Conservation (phyloP, 2,888 invertebrate species). For the Chrysina gloriosa region DNA sequence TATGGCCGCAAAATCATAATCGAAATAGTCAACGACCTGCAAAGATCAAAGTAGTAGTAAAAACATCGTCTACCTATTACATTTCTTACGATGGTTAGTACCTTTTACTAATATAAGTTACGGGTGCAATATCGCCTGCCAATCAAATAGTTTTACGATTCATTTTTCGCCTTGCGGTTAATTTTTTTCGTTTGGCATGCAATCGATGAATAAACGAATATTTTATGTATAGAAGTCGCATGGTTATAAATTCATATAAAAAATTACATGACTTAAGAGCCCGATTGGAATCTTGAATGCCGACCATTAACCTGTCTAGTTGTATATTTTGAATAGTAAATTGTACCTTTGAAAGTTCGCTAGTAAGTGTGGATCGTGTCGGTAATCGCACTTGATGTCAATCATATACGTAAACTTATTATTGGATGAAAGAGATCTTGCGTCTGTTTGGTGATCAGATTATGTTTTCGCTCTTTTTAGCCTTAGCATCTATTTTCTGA, state of each 20-base stretch:
- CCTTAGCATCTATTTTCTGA: too few species aligned
- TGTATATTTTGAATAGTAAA: neutral
- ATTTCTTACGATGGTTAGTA: too few species aligned
- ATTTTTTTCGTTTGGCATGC: neutral
- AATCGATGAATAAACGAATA: neutral
- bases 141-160: neutral
- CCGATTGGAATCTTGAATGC: neutral
- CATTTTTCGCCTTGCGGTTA: constrained; percentile 15
- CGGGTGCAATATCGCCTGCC: neutral
- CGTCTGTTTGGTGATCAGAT: too few species aligned
- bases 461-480: too few species aligned
- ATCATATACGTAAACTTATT: neutral
- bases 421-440: neutral
- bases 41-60: neutral
- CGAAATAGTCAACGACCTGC: neutral
- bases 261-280: neutral
- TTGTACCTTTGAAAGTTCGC: neutral
- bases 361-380: neutral
- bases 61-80: neutral
- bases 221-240: neutral
- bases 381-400: neutral
- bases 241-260: constrained; percentile 13
- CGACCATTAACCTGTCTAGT: neutral
- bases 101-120: too few species aligned
- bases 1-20: neutral